Evolutionary conservation across 2,113 vertebrate species (phyloP).

Genomic region (Catagonus wagneri): DNA sequence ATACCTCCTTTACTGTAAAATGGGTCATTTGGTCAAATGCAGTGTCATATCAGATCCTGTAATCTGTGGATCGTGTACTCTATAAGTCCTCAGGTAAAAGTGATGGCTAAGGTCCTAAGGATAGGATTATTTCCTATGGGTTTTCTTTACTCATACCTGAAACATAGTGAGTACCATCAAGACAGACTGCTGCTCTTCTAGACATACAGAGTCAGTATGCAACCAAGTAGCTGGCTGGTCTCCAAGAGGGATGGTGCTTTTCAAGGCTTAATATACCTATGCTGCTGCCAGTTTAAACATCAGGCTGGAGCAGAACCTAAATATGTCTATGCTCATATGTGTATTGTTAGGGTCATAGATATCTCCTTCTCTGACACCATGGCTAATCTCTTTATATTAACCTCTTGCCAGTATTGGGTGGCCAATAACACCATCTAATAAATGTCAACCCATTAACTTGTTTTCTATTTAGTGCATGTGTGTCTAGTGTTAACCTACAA

Average conservation of each 20-base stretch:
- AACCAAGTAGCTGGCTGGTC: not conserved
- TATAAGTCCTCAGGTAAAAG: not conserved
- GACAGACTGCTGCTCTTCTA: not conserved
- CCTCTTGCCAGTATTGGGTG: accelerated
- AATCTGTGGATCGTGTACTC: not conserved
- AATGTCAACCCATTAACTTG: not conserved
- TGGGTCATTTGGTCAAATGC: not conserved
- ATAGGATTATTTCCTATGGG: too few species aligned
- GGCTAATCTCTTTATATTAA: not conserved
- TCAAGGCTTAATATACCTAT: not conserved
- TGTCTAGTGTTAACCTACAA: not conserved
- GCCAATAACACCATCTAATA: not conserved
- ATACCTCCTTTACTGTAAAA: not conserved
- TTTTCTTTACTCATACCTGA: not conserved
- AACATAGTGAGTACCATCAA: not conserved
- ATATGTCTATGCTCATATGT: not conserved
- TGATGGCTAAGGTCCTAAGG: not conserved
- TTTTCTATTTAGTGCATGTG: not conserved
- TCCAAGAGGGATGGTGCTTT: not conserved
- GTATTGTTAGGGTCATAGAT: not conserved
- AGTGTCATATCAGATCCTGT: not conserved
- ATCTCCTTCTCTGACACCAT: not conserved
- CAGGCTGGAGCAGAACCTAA: not conserved
- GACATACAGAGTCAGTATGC: not conserved
- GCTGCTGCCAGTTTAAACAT: not conserved